Percentiles rank a stretch among this genome's conserved stretches.
Evolutionary conservation across 2,888 invertebrate species (phyloP).

Genomic region (Ceriagrion tenellum): DNA sequence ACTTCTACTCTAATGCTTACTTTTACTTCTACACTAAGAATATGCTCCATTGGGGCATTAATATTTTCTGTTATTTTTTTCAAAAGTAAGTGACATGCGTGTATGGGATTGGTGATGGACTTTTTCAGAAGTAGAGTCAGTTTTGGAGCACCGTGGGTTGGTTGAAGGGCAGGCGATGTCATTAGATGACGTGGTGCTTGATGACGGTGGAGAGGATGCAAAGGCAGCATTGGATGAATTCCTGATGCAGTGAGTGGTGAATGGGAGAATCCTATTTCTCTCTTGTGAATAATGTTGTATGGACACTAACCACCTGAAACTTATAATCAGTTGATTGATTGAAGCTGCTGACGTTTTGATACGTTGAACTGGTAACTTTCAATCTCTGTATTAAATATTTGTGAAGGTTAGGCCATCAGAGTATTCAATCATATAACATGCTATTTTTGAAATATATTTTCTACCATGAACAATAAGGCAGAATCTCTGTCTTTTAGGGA

Average conservation of each 20-base stretch:
- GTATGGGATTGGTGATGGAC: neutral
- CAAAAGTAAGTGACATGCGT: neutral
- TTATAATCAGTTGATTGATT: neutral
- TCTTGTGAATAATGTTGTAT: neutral
- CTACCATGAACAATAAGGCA: neutral
- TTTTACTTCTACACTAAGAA: no score
- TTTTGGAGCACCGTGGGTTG: neutral
- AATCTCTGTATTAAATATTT: neutral
- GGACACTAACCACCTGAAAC: neutral
- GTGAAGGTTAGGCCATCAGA: neutral
- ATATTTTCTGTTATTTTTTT: neutral
- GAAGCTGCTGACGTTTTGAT: neutral
- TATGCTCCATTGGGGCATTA: neutral
- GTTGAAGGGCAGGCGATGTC: neutral
- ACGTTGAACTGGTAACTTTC: neutral
- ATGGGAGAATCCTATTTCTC: neutral
- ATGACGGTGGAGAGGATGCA: slow-evolving; percentile 41
- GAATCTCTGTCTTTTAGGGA: no score
- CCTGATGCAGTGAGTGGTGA: neutral
- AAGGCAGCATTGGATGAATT: slow-evolving; percentile 62
- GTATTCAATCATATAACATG: neutral
- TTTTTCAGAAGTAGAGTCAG: slow-evolving; percentile 8
- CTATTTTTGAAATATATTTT: neutral
- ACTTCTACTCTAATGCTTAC: neutral
- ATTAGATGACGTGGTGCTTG: slow-evolving; percentile 53